Evolutionary conservation across 2,113 vertebrate genomes (phyloP).

Genomic region (Stigmatopora nigra): DNA sequence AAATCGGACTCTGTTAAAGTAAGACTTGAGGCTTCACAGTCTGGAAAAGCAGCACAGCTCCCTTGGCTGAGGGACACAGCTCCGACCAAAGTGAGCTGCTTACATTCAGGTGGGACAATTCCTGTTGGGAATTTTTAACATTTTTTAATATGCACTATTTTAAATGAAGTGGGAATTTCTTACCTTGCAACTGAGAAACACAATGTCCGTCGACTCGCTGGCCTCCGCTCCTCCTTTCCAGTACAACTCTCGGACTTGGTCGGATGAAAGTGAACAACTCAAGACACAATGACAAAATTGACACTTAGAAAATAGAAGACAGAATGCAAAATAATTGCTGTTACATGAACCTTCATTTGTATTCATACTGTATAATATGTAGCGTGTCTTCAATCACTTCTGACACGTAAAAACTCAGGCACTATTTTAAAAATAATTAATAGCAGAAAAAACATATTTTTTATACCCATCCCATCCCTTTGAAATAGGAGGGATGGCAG

Average conservation of each 20-base stretch:
- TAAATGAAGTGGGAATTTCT: not conserved
- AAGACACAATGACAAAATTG: slow-evolving; percentile 9
- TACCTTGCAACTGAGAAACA: slow-evolving; percentile 75
- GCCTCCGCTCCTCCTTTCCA: slow-evolving; percentile 79
- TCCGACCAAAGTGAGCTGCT: slow-evolving; percentile 72
- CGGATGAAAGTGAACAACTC: slow-evolving; percentile 77
- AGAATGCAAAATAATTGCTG: not conserved
- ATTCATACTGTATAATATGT: not conserved
- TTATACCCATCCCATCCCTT: too few relatives aligned
- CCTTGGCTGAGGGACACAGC: slow-evolving; percentile 86
- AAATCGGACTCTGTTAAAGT: not conserved
- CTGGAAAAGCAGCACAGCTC: slow-evolving; percentile 71
- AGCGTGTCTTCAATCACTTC: not conserved
- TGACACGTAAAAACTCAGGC: not conserved
- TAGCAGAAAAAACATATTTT: too few relatives aligned
- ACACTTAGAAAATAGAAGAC: not conserved
- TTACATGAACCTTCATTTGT: not conserved
- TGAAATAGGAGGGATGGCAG: too few relatives aligned
- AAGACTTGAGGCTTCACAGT: slow-evolving; percentile 41
- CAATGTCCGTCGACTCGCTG: slow-evolving; percentile 77
- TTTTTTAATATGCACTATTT: not conserved
- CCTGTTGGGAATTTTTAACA: slow-evolving; percentile 51
- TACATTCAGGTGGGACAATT: slow-evolving; percentile 63
- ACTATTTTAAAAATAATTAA: too few relatives aligned
- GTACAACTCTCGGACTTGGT: slow-evolving; percentile 75